phyloP scores from a whole-genome alignment of 2,797 vertebrate genomes.

The Netta rufina region DNA sequence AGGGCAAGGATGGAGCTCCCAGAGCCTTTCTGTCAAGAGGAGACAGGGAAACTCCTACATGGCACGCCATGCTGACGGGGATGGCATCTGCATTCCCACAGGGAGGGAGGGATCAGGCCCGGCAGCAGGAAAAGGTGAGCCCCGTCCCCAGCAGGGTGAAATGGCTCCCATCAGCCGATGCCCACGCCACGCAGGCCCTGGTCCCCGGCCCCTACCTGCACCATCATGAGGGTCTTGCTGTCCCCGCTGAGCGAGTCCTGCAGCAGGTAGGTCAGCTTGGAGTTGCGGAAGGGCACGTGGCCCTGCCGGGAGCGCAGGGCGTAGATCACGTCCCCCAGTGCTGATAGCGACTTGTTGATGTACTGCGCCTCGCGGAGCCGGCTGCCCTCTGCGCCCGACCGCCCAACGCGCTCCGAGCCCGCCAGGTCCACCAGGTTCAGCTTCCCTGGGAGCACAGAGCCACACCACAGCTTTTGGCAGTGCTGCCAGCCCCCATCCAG shows the following conservation, averaged over 20 bases:
- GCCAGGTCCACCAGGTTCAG: constrained; percentile 97
- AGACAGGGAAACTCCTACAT: accelerated
- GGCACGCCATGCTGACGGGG: accelerated
- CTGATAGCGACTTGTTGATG: constrained; percentile 96
- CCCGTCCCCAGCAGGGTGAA: no score
- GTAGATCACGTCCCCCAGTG: constrained; percentile 92
- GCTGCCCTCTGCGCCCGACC: constrained; percentile 91
- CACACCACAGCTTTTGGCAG: accelerated
- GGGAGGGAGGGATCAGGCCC: accelerated
- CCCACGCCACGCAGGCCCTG: no score
- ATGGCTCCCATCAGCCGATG: no score
- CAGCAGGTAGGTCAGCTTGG: constrained; percentile 96
- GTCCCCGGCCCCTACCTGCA: constrained; percentile 84
- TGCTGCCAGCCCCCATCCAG: accelerated
- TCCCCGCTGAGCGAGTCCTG: constrained; percentile 95
- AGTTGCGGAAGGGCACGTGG: constrained; percentile 96
- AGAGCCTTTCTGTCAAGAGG: background rate
- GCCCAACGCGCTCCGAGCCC: constrained; percentile 92
- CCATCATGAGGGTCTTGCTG: constrained; percentile 98
- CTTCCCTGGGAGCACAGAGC: constrained; percentile 80
- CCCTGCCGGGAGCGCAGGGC: constrained; percentile 90
- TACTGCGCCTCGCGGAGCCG: constrained; percentile 93
- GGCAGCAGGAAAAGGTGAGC: no score
- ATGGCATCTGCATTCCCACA: accelerated
- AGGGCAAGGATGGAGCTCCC: background rate